Evolutionary conservation across 2,888 invertebrate genomes (phyloP), one percentile per base, ranked within the genome.

Genomic region (Sepioteuthis lessoniana): DNA sequence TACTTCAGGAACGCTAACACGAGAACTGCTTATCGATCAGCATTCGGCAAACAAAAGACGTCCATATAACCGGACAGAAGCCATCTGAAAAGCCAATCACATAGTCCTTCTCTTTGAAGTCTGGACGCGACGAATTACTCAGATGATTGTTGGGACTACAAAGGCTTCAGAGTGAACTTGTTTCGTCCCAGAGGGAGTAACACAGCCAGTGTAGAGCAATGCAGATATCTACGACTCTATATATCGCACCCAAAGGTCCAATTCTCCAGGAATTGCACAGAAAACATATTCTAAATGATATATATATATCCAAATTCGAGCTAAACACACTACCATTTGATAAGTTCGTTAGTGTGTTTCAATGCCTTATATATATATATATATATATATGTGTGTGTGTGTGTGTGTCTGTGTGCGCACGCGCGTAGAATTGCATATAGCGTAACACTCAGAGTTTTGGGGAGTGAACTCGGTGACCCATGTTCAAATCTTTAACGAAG

Each of bases 181-280:
- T n/a, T 76, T 16, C 25, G n/a, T 76, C 76, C 76, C 76, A 76
- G 3, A n/a, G 76, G 76, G 76, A 76, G 76, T 76, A 76, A 35
- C 76, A 76, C 16, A 76, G 76, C 13, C 76, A 76, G 76, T 76
- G 76, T 76, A 76, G n/a, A 76, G 16, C 76, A 35, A 76, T 76
- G n/a, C 76, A 76, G 19, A 76, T 76, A 76, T 76, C 76, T 13
- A 76, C n/a, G n/a, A n/a, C 16, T n/a, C 16, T 76, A 76, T n/a
- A n/a, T n/a, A 76, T 76, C 76, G n/a, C 76, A 76, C 76, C 76
- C 76, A 76, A 76, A 76, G 76, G 76, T 76, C 76, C n/a, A 76
- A 76, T 76, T 76, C 76, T 76, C 76, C 21, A 16, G 21, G 76
- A 76, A n/a, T 76, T n/a, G 76, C 76, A 76, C n/a, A 76, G 76